phyloP scores from a whole-genome alignment of 1,140 invertebrate species.

The Nephila pilipes region DNA sequence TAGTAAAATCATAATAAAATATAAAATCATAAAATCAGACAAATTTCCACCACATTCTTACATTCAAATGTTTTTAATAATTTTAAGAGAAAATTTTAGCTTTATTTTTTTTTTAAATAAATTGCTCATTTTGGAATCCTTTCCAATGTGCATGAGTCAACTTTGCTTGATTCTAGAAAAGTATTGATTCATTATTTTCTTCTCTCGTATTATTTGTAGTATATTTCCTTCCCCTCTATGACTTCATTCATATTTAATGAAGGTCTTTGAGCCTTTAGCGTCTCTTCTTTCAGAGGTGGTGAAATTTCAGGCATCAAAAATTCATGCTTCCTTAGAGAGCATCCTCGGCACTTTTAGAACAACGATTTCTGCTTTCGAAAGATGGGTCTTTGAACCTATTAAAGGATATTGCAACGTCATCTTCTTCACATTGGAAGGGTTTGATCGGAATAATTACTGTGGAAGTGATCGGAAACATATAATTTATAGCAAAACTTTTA shows the following conservation, averaged over 20 bases:
- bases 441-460: not conserved
- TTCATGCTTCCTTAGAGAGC: not conserved
- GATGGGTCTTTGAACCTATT: conserved; percentile 22
- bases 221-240: not conserved
- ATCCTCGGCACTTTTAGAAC: not conserved
- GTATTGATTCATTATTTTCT: conserved; percentile 17
- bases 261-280: not conserved
- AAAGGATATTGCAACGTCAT: not conserved
- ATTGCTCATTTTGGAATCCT: too few relatives aligned
- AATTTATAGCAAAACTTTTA: conserved; percentile 33
- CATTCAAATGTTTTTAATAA: too few relatives aligned
- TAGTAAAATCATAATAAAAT: too few relatives aligned
- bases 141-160: too few relatives aligned
- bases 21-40: too few relatives aligned
- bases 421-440: not conserved
- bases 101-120: too few relatives aligned
- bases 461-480: not conserved
- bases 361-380: not conserved
- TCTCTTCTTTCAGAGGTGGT: not conserved
- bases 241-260: conserved; percentile 16
- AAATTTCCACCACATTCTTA: too few relatives aligned
- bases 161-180: too few relatives aligned
- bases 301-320: not conserved
- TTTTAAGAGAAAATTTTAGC: too few relatives aligned
- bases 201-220: not conserved